These are phyloP conservation scores for Hetaerina americana DNA, from an alignment of 1,140 invertebrate species.

Conservation along the genomic window DNA sequence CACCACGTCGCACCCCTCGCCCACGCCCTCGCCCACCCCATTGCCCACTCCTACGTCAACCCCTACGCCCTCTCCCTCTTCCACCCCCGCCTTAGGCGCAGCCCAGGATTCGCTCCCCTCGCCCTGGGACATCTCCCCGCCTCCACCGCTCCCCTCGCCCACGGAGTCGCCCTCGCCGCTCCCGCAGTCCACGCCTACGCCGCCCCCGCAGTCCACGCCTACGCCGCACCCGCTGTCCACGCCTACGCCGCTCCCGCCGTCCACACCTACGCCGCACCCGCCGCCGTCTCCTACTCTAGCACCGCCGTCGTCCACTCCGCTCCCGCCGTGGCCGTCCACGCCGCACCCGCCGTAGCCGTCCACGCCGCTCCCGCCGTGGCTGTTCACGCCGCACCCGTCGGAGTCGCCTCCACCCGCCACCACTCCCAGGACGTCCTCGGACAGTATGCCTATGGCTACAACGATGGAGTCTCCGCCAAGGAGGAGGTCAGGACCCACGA, in stretches of 20 bases:
- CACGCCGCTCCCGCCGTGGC: conserved; percentile 24
- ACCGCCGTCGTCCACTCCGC: conserved; percentile 25
- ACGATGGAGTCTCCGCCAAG: conserved; percentile 19
- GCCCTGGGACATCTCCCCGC: conserved; percentile 1
- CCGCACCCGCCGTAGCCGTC: conserved; percentile 22
- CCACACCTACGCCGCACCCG: conserved; percentile 16
- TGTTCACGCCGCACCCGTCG: conserved; percentile 20
- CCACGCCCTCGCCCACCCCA: conserved; percentile 18
- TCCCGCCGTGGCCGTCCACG: conserved; percentile 17
- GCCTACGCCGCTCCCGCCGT: conserved; percentile 27
- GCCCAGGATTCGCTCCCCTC: background rate
- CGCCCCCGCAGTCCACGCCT: conserved; percentile 28
- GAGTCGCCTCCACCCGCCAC: conserved; percentile 14
- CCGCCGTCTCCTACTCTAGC: background rate
- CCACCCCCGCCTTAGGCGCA: background rate
- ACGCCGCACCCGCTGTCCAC: conserved; percentile 23
- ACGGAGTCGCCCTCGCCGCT: conserved; percentile 19
- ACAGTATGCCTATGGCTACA: conserved; percentile 23
- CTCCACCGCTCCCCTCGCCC: conserved; percentile 18
- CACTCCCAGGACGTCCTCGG: conserved; percentile 21
- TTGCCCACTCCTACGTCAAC: background rate
- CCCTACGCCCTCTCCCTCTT: background rate
- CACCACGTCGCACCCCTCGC: conserved; percentile 22
- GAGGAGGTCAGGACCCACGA: conserved; percentile 21
- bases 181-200: conserved; percentile 26